These are phyloP conservation scores for Agrochola macilenta DNA, from an alignment of 2,888 invertebrate species.

Conservation along the genomic window DNA sequence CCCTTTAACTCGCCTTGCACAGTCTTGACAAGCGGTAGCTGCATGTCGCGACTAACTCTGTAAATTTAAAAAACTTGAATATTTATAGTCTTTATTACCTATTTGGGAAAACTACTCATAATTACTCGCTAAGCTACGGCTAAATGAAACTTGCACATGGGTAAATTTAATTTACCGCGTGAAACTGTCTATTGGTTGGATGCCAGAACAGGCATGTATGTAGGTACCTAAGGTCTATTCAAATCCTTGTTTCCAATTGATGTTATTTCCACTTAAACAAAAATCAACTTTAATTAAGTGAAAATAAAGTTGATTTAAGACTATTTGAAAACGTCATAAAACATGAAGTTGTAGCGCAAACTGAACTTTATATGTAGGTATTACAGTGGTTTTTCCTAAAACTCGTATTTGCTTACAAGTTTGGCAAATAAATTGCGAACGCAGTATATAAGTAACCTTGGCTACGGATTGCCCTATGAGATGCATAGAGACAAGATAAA, in stretches of 20 bases:
- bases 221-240: too few species aligned
- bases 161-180: conserved; percentile 32
- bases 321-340: too few species aligned
- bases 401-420: too few species aligned
- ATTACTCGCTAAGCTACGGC: conserved; percentile 32
- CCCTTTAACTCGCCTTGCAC: conserved; percentile 84
- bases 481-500: conserved; percentile 43
- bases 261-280: too few species aligned
- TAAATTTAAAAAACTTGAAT: conserved; percentile 57
- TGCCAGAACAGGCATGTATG: conserved; percentile 51
- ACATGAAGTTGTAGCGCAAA: too few species aligned
- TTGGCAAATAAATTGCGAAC: too few species aligned
- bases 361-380: too few species aligned
- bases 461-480: conserved; percentile 19
- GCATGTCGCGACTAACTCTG: conserved; percentile 71
- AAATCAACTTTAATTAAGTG: too few species aligned
- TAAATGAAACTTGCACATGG: conserved; percentile 38
- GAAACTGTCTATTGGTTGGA: conserved; percentile 50
- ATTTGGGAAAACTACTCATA: conserved; percentile 18
- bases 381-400: too few species aligned
- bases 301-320: too few species aligned
- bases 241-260: too few species aligned
- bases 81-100: neutral
- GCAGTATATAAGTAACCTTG: conserved; percentile 50
- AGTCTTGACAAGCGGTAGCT: conserved; percentile 75